Base-by-base conservation (phyloP, 2,888 invertebrate genomes). In the Anarsia innoxiella region DNA sequence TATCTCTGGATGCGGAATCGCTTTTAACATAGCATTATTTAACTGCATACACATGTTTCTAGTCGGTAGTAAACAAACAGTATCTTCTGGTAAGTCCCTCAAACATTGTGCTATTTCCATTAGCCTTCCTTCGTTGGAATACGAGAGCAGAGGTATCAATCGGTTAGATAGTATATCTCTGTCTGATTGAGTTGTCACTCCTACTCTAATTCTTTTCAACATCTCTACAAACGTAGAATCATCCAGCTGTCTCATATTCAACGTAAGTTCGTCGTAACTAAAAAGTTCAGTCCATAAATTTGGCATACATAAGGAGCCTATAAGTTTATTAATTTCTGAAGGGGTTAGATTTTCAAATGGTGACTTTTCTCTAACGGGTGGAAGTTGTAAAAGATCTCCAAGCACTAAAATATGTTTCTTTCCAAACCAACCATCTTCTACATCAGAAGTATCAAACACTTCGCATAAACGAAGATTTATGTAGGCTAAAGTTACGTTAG, bases 351-450 rank as follows among this genome's bases (percentile, higher is more conserved):
- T 43, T 29, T 49, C 41, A 37, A 51, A 64, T 9, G 53, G 42
- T 4, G 59, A 55, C 19, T 49, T 36, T 44, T 58, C 51, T 31
- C 45, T 47, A 13, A 58, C 57, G 2, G 59, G 60, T 5, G 59
- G 60, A 6, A 62, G 46, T 42, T 65, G 61, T 13, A 65, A 41
- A 10, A 64, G 51, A 47, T 67, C 63, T 12, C 61, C 59, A 31
- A 65, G 49, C 3, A 63, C 31, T 13, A 63, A 8, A 28, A 63
- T 42, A 37, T 60, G 48, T 40, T 44, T 55, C 36, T 43, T 46
- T 12, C 58, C 60, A 41, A 63, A 65, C 59, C 58, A 62, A 4
- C 58, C 57, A 44, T 60, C 42, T 15, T 48, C 40, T 5, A 27
- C 34, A 11, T 60, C 53, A 3, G n/a, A 10, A 6, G 58, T 61